Base-by-base conservation (phyloP, 1,140 invertebrate genomes). In the Laupala kohalensis region DNA sequence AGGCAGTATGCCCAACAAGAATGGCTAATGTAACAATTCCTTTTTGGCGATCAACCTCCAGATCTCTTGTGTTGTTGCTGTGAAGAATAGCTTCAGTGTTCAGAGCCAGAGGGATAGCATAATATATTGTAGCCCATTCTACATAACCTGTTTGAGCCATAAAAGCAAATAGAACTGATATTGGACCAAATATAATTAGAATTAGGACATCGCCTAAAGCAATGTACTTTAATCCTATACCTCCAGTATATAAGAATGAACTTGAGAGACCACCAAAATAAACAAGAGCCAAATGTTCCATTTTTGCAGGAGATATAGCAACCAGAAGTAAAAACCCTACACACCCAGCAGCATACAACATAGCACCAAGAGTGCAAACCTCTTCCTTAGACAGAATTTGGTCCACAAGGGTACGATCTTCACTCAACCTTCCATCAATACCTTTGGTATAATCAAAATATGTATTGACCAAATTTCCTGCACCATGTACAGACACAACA, bases 191-290 rank as follows among this genome's bases (percentile, higher is more conserved):
- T 76, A 96, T 92, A 63, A 97, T 87, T 77, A 97, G 85, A 75
- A 97, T 91, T 69, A 97, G 80, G 28, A 97, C 87, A 82, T 97
- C 95, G 63, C 95, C 94, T 25, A 96, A 81, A 5, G 93, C 94
- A 76, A 96, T 95, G 76, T 96, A 96, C 79, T 96, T 97, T 37
- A 96, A 86, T 67, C 94, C 95, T 76, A 94, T 92, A n/a, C 95
- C 94, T 65, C 94, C 94, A 1, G 94, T 96, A 74, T 94, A 92
- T 5, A 97, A 81, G 82, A 96, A 96, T 71, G 92, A 95, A n/a
- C 93, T 94, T n/a, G 94, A 97, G 64, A 98, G 79, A 0, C 95
- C 96, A 70, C 95, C 94, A 82, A 98, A 97, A 79, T 96, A 98
- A 0, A 97, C 90, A 9, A 97, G 81, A 3, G 95, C 95, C 73